A percentile compares a stretch with the other conserved stretches of the same genome.
Conservation (phyloP, 1,140 invertebrate genomes). For the Pectinophora gossypiella region DNA sequence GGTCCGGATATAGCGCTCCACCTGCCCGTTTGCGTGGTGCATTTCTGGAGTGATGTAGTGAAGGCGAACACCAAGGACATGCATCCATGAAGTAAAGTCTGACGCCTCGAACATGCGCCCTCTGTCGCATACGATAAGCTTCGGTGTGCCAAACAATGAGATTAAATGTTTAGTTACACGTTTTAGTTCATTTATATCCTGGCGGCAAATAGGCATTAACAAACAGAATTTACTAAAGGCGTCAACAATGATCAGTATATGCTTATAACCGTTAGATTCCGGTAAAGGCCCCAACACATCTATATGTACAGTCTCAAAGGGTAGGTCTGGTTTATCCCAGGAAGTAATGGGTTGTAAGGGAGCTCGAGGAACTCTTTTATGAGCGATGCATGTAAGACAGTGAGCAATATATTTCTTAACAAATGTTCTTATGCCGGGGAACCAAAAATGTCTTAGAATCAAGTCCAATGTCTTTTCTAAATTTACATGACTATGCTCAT, state of each 20-base stretch:
- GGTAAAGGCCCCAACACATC: constrained; percentile 13
- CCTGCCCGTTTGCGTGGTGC: not conserved
- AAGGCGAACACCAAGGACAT: not conserved
- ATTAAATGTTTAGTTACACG: not conserved
- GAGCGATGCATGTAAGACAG: constrained; percentile 5
- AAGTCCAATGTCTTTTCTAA: no score
- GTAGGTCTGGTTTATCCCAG: no score
- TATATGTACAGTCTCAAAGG: no score
- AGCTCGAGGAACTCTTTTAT: no score
- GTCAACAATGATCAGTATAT: no score
- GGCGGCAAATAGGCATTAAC: not conserved
- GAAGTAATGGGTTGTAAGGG: no score
- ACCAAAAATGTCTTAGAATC: no score
- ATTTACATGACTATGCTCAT: no score
- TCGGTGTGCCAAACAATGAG: not conserved
- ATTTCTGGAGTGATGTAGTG: not conserved
- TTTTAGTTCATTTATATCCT: not conserved
- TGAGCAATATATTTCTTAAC: constrained; percentile 9
- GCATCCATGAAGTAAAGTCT: not conserved
- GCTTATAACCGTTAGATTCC: constrained; percentile 1
- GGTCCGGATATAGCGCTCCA: not conserved
- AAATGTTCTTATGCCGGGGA: no score
- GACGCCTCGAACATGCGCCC: not conserved
- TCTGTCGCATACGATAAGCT: not conserved
- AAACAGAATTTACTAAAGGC: not conserved